Conservation (phyloP, 2,797 vertebrate genomes). For the Triplophysa yarkandensis region DNA sequence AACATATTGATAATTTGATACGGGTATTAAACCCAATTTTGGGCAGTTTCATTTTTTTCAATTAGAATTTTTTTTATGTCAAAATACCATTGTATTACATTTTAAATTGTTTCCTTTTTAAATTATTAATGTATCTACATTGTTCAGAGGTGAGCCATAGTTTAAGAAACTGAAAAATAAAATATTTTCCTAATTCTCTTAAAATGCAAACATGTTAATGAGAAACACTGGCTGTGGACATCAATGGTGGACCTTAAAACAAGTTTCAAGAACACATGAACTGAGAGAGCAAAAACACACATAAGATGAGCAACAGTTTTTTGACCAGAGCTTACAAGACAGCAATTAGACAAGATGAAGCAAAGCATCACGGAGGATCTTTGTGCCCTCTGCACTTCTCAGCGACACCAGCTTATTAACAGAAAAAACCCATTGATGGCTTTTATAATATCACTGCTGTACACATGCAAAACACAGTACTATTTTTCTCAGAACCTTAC, state of each 20-base stretch:
- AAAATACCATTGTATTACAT: too few species aligned
- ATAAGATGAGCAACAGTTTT: conserved; percentile 42
- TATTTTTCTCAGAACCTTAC: conserved; percentile 37
- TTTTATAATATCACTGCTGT: conserved; percentile 85
- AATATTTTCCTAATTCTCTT: too few species aligned
- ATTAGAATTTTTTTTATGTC: too few species aligned
- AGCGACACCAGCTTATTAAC: conserved; percentile 77
- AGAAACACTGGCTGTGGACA: background rate
- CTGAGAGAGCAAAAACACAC: background rate
- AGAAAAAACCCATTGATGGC: conserved; percentile 80
- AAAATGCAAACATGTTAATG: too few species aligned
- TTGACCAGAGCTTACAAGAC: conserved; percentile 73
- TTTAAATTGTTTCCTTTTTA: too few species aligned
- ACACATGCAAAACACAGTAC: conserved; percentile 78
- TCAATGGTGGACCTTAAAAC: background rate
- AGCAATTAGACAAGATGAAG: conserved; percentile 81
- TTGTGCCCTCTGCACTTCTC: conserved; percentile 63
- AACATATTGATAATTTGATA: too few species aligned
- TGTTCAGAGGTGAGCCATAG: too few species aligned
- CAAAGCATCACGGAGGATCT: conserved; percentile 61
- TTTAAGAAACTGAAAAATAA: too few species aligned
- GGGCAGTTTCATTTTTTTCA: too few species aligned
- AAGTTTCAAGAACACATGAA: conserved; percentile 20
- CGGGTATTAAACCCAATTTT: too few species aligned
- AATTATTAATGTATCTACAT: too few species aligned